Evolutionary conservation across 1,140 invertebrate genomes (phyloP).

Genomic region (Gonioctena quinquepunctata): DNA sequence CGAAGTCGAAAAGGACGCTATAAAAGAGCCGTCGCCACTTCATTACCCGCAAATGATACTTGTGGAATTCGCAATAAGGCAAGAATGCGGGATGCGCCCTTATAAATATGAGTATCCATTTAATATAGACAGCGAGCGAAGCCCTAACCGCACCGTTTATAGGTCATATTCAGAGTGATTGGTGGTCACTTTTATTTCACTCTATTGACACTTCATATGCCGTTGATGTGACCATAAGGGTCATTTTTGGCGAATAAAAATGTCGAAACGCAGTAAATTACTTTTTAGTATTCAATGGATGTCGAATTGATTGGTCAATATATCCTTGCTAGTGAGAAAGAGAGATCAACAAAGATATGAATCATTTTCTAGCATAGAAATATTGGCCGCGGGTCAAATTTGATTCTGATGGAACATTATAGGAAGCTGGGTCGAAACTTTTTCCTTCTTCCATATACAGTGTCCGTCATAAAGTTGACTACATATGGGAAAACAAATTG

Average conservation of each 20-base stretch:
- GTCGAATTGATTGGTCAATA: no score
- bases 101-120: slow-evolving; percentile 47
- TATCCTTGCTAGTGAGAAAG: no score
- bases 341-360: no score
- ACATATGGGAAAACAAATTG: no score
- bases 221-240: not conserved
- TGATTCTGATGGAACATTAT: no score
- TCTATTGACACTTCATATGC: not conserved
- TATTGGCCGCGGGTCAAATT: no score
- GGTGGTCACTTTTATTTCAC: slow-evolving; percentile 9
- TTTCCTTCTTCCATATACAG: no score
- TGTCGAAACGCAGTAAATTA: no score
- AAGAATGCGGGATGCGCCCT: slow-evolving; percentile 42
- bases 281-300: no score
- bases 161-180: slow-evolving; percentile 29
- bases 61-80: slow-evolving; percentile 53
- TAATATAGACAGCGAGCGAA: slow-evolving; percentile 9
- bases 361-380: no score
- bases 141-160: slow-evolving; percentile 20
- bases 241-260: not conserved
- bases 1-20: not conserved
- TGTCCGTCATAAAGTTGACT: no score
- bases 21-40: slow-evolving; percentile 46
- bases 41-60: slow-evolving; percentile 53
- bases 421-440: no score